Conservation (phyloP, 2,888 invertebrate species). For the Lepidocyrtoides sp. region DNA sequence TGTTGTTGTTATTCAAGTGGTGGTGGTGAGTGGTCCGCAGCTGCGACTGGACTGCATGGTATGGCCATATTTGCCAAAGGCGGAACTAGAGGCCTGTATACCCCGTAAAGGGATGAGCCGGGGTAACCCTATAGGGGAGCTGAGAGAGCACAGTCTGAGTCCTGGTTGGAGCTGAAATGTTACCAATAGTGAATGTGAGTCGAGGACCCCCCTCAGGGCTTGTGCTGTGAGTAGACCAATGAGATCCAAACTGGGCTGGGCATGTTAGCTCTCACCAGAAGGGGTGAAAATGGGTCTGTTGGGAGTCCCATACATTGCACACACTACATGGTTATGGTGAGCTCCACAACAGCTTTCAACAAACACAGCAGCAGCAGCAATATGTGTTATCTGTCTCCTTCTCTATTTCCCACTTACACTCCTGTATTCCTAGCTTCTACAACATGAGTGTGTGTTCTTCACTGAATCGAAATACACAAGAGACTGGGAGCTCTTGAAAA, state of each 20-base stretch:
- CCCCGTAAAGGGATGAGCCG: slow-evolving; percentile 75
- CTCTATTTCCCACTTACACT: slow-evolving; percentile 7
- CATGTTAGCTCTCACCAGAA: slow-evolving; percentile 73
- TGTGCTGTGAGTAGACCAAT: slow-evolving; percentile 78
- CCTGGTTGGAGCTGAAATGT: slow-evolving; percentile 82
- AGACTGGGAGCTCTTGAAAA: slow-evolving; percentile 29
- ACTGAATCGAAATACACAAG: slow-evolving; percentile 13
- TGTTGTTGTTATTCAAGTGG: slow-evolving; percentile 60
- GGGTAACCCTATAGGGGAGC: slow-evolving; percentile 82
- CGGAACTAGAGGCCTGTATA: slow-evolving; percentile 81
- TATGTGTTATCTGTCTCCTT: background rate
- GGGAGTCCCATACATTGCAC: slow-evolving; percentile 75
- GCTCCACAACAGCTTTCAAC: slow-evolving; percentile 71
- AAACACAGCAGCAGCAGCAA: slow-evolving; percentile 52
- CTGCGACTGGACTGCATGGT: slow-evolving; percentile 78
- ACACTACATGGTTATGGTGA: background rate
- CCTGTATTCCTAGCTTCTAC: background rate
- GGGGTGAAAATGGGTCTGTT: slow-evolving; percentile 82
- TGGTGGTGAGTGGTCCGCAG: slow-evolving; percentile 76
- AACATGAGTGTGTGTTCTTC: background rate
- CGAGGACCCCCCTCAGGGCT: slow-evolving; percentile 78
- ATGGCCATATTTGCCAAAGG: slow-evolving; percentile 83
- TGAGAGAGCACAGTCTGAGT: slow-evolving; percentile 72
- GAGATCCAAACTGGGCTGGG: slow-evolving; percentile 75
- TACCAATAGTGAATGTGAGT: slow-evolving; percentile 80